phyloP scores from a whole-genome alignment of 1,140 invertebrate genomes.

The Pectinophora gossypiella region DNA sequence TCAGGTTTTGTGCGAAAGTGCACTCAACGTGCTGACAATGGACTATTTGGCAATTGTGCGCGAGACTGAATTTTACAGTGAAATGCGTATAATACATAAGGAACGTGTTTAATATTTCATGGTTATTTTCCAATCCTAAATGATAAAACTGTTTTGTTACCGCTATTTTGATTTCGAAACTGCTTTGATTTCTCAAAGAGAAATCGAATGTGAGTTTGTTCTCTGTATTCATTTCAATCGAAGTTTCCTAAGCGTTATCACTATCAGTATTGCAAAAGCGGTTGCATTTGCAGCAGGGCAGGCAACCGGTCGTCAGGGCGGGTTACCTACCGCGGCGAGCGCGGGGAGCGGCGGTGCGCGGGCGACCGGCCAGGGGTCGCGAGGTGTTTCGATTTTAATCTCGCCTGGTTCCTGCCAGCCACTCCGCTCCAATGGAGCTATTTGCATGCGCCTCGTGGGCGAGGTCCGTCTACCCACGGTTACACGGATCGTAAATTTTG shows the following conservation, averaged over 20 bases:
- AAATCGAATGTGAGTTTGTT: background rate
- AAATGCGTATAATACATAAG: too few species aligned
- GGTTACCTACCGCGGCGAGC: background rate
- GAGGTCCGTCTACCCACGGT: conserved; percentile 60
- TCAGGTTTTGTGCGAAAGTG: too few species aligned
- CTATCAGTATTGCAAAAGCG: background rate
- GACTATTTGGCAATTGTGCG: too few species aligned
- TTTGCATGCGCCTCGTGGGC: conserved; percentile 66
- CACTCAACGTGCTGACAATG: too few species aligned
- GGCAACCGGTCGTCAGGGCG: background rate
- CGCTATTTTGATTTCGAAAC: too few species aligned
- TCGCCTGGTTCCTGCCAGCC: conserved; percentile 33
- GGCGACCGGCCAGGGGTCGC: conserved; percentile 20
- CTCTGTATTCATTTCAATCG: too few species aligned
- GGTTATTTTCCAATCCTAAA: too few species aligned
- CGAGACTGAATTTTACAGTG: too few species aligned
- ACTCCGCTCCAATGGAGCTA: conserved; percentile 55
- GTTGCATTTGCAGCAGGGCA: background rate
- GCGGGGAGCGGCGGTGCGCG: background rate
- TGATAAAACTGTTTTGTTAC: too few species aligned
- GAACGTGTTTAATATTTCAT: too few species aligned
- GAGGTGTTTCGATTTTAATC: conserved; percentile 56
- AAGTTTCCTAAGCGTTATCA: background rate
- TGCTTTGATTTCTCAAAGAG: too few species aligned
- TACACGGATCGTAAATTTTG: conserved; percentile 68